Evolutionary conservation across 2,888 invertebrate genomes (phyloP), one percentile per base, ranked within the genome.

Genomic region (Amiota mariae): DNA sequence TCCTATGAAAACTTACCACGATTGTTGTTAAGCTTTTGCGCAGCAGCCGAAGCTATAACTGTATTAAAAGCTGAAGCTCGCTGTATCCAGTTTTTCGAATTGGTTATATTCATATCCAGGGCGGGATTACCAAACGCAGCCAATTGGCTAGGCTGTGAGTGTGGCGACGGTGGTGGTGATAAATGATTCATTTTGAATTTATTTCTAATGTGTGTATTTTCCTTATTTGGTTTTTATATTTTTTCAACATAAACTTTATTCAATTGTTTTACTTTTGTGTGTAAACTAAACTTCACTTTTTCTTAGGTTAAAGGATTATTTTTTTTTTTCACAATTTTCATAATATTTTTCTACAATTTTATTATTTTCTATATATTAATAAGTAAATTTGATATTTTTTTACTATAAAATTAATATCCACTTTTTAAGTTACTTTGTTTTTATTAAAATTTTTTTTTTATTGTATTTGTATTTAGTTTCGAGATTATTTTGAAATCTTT

Each of bases 161-260:
- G 89, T 61, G 90, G 90, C 64, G 90, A 90, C 70, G 90, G 89
- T 72, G 90, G 90, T 63, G 90, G 90, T 72, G 90, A 90, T 68
- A 90, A 82, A 77, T 90, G 90, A 79, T 90, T 89, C 90, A 90
- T 90, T 13, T 76, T 84, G 77, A 63, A 49, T 68, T 48, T 36
- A 36, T 70, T 70, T 59, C 11, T 47, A 36, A 18, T 57, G 57
- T 20, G 46, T 15, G 36, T 36, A 4, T 1, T 46, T 54, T 36
- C 13, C 18, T 51, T 72, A 72, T 72, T 70, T 72, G 49, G 47
- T 56, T 72, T 76, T 74, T 54, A 71, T 73, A 48, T 48, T 56
- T 18, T 36, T 36, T 6, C 3, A 36, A 2, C 36, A 36, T 36
- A 36, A 36, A 36, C 36, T 36, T 36, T 36, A 36, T 4, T 36